Percentiles rank a stretch among this genome's conserved stretches.
These are phyloP conservation scores for Blastobasis adustella DNA, from an alignment of 2,888 invertebrate genomes.

Conservation along the genomic window DNA sequence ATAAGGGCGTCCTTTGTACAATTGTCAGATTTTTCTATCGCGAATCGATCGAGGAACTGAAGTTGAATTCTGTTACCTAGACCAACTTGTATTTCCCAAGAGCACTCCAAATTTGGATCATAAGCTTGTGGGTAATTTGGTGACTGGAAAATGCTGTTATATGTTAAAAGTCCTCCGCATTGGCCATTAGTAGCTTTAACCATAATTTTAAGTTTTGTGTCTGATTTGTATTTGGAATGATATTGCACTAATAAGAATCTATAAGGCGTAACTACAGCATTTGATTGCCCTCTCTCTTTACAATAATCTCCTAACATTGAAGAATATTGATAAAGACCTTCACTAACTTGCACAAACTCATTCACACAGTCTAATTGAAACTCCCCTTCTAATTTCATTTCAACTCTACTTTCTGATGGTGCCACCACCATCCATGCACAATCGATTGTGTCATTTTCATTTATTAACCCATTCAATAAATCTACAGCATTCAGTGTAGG, in stretches of 20 bases:
- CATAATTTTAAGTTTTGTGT: conserved; percentile 35
- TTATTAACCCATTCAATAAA: conserved; percentile 51
- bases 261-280: conserved; percentile 60
- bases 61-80: conserved; percentile 81
- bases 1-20: conserved; percentile 86
- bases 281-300: conserved; percentile 59
- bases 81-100: conserved; percentile 81
- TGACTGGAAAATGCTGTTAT: conserved; percentile 58
- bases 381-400: conserved; percentile 43
- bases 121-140: conserved; percentile 80
- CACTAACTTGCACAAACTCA: conserved; percentile 67
- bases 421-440: conserved; percentile 82
- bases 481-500: conserved; percentile 32
- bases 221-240: conserved; percentile 64
- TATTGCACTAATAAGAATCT: conserved; percentile 80
- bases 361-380: conserved; percentile 39
- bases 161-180: conserved; percentile 80
- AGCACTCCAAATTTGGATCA: conserved; percentile 84
- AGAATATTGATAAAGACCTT: conserved; percentile 67
- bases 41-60: conserved; percentile 81
- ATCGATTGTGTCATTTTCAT: conserved; percentile 60
- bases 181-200: conserved; percentile 60
- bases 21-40: conserved; percentile 79
- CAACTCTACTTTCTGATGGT: conserved; percentile 42
- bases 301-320: conserved; percentile 78